A percentile compares a stretch with the other conserved stretches of the same genome.
Conservation (phyloP, 1,140 invertebrate species). For the Helicorthomorpha holstii region DNA sequence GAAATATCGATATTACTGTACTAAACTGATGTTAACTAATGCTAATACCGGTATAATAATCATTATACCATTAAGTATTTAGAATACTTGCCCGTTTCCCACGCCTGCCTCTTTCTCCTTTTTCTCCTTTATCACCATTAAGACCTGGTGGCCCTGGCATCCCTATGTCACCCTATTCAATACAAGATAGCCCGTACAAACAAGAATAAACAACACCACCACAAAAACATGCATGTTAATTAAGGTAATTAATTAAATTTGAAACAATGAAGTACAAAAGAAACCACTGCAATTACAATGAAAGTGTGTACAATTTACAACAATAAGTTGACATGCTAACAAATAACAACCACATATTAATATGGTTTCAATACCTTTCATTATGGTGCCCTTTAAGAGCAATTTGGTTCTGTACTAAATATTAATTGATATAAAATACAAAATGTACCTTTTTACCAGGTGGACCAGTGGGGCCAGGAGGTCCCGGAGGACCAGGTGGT, state of each 20-base stretch:
- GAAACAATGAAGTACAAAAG: background rate
- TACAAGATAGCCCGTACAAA: too few relatives aligned
- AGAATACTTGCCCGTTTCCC: conserved; percentile 45
- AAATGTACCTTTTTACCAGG: conserved; percentile 64
- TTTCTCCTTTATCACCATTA: conserved; percentile 52
- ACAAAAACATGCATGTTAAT: background rate
- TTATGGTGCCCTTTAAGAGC: too few relatives aligned
- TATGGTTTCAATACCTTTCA: too few relatives aligned
- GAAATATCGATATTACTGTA: too few relatives aligned
- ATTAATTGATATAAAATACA: too few relatives aligned
- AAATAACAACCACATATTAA: too few relatives aligned
- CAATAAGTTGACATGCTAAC: too few relatives aligned
- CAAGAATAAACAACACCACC: background rate
- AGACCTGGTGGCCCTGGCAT: conserved; percentile 51
- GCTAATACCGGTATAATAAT: too few relatives aligned
- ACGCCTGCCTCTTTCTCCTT: conserved; percentile 61
- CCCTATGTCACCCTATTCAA: conserved; percentile 39
- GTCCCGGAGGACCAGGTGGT: conserved; percentile 75
- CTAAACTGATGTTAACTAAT: too few relatives aligned
- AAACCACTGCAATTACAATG: background rate
- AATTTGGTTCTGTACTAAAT: too few relatives aligned
- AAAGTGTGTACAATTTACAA: background rate
- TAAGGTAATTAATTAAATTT: background rate
- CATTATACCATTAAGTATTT: too few relatives aligned
- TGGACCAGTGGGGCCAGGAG: conserved; percentile 46